A percentile compares a stretch with the other conserved stretches of the same genome.
Conservation (phyloP, 2,797 vertebrate genomes). For the Luscinia luscinia region DNA sequence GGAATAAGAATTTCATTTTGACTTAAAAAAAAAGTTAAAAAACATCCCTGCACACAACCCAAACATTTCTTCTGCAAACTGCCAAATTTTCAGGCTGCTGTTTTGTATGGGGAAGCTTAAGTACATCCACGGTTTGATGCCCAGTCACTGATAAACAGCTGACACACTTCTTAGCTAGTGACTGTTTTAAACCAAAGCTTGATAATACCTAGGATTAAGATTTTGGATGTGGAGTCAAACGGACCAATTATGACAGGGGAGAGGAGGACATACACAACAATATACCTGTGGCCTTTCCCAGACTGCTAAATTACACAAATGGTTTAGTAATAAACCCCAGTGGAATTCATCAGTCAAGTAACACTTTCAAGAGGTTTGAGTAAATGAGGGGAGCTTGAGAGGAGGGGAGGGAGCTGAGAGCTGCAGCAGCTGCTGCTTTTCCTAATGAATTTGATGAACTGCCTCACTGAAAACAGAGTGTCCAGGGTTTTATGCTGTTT, state of each 20-base stretch:
- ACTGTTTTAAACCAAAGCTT: slow-evolving; percentile 2
- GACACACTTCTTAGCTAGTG: neutral
- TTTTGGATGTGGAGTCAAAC: neutral
- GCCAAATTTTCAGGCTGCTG: neutral
- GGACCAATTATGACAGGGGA: neutral
- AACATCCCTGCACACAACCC: neutral
- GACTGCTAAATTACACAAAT: neutral
- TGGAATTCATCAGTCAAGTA: neutral
- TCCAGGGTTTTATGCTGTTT: neutral
- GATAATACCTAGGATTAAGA: neutral
- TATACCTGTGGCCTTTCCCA: slow-evolving; percentile 2
- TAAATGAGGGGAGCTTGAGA: slow-evolving; percentile 6
- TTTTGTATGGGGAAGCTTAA: neutral
- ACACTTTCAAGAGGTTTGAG: neutral
- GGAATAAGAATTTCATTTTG: neutral
- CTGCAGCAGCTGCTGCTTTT: neutral
- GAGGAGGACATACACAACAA: neutral
- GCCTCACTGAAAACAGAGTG: neutral
- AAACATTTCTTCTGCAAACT: slow-evolving; percentile 3
- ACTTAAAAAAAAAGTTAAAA: slow-evolving; percentile 26
- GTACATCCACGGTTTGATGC: neutral
- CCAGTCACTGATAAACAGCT: neutral
- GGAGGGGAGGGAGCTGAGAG: neutral
- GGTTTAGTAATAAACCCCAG: neutral
- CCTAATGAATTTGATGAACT: neutral